Conservation (phyloP, 2,797 vertebrate species). For the Pitangus sulphuratus region DNA sequence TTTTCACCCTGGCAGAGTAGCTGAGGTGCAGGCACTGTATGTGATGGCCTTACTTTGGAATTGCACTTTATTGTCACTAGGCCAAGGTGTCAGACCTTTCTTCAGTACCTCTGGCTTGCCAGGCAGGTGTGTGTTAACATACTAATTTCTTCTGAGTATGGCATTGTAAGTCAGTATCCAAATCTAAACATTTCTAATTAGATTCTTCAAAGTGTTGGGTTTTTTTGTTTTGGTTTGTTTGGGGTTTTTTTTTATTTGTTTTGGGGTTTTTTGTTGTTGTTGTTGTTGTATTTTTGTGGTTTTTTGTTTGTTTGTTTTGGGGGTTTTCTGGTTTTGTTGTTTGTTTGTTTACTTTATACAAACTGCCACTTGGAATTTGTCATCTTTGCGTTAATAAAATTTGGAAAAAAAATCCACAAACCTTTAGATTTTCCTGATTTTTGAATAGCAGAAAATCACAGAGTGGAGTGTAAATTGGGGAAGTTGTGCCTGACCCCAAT, state of each 20-base stretch:
- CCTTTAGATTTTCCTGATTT: background rate
- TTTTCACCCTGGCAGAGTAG: background rate
- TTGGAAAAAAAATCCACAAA: background rate
- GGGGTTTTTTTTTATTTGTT: too few species aligned
- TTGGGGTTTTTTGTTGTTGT: too few species aligned
- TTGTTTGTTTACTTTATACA: background rate
- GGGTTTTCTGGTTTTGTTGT: too few species aligned
- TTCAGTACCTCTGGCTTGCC: background rate
- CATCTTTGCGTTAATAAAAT: background rate
- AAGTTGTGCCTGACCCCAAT: background rate
- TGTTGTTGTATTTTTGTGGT: too few species aligned
- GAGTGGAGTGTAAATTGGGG: background rate
- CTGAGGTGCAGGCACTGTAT: background rate
- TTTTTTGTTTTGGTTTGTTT: too few species aligned
- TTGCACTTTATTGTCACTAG: background rate
- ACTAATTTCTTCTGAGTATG: background rate
- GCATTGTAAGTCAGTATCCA: background rate
- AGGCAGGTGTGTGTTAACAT: background rate
- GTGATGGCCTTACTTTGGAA: background rate
- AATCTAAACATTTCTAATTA: background rate
- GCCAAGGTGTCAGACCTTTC: background rate
- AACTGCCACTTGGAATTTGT: background rate
- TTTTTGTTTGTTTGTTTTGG: too few species aligned
- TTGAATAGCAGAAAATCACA: background rate
- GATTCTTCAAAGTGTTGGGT: too few species aligned